phyloP scores from a whole-genome alignment of 1,140 invertebrate species.

The Drosophila arizonae region DNA sequence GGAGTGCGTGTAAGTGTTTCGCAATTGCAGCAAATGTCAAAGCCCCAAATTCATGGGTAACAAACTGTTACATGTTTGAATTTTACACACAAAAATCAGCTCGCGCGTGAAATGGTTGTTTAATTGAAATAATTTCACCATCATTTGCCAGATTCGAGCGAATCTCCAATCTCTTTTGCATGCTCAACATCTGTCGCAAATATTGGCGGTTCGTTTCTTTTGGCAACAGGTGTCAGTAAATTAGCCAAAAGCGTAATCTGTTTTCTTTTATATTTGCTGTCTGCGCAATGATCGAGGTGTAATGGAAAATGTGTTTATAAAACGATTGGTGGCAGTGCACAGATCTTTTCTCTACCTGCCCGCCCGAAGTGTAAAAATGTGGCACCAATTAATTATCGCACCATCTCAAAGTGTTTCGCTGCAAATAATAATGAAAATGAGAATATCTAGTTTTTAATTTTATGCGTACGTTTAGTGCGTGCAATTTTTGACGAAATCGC shows the following conservation, averaged over 20 bases:
- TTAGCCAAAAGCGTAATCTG: conserved; percentile 1
- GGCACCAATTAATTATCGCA: conserved; percentile 73
- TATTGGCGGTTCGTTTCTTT: conserved; percentile 42
- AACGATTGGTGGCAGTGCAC: conserved; percentile 16
- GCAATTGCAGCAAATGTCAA: conserved; percentile 15
- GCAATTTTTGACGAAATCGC: conserved; percentile 50
- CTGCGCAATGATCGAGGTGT: conserved; percentile 5
- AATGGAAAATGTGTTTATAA: conserved; percentile 50
- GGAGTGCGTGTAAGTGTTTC: conserved; percentile 32
- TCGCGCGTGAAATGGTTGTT: conserved; percentile 59
- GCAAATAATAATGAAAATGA: conserved; percentile 50
- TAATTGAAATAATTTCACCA: conserved; percentile 44
- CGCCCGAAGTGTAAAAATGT: conserved; percentile 62
- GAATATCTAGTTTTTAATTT: conserved; percentile 67
- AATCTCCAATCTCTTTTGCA: conserved; percentile 45
- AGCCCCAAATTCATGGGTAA: conserved; percentile 5
- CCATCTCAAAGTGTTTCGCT: conserved; percentile 56
- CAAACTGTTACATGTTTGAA: conserved; percentile 38
- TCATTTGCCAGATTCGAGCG: background rate
- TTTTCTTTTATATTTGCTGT: conserved; percentile 14
- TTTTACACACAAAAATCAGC: conserved; percentile 48
- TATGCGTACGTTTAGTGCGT: conserved; percentile 49
- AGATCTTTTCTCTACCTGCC: background rate
- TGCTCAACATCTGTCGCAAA: conserved; percentile 54
- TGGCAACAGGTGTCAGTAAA: conserved; percentile 66